These are phyloP conservation scores for Odontocerum albicorne DNA, from an alignment of 2,888 invertebrate species.

Conservation along the genomic window DNA sequence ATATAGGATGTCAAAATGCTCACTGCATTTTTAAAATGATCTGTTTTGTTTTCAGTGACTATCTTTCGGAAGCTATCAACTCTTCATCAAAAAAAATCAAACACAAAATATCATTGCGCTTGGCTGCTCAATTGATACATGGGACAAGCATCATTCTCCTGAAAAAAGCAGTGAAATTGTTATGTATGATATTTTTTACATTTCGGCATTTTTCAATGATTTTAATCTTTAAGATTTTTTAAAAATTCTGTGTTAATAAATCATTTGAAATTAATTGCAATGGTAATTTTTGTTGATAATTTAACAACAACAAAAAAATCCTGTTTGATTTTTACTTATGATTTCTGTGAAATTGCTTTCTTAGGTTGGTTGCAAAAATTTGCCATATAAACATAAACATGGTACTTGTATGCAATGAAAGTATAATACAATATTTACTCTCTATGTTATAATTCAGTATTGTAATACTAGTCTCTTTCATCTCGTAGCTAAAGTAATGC, in stretches of 20 bases:
- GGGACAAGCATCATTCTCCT: background rate
- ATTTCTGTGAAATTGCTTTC: too few relatives aligned
- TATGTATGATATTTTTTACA: background rate
- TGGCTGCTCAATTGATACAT: conserved; percentile 5
- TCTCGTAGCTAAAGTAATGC: too few relatives aligned
- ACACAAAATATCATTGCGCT: conserved; percentile 29
- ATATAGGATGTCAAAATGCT: too few relatives aligned
- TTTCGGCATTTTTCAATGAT: background rate
- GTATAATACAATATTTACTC: too few relatives aligned
- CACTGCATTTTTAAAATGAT: background rate
- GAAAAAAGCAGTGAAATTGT: background rate
- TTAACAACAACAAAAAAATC: too few relatives aligned
- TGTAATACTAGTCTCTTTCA: too few relatives aligned
- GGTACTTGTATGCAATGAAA: too few relatives aligned
- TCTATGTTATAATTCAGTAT: too few relatives aligned
- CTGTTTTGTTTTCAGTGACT: conserved; percentile 24
- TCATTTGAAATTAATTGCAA: background rate
- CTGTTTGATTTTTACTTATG: too few relatives aligned
- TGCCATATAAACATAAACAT: too few relatives aligned
- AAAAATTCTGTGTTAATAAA: background rate
- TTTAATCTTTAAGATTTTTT: background rate
- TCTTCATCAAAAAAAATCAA: conserved; percentile 27
- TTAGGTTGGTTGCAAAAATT: too few relatives aligned
- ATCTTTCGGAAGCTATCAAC: conserved; percentile 22
- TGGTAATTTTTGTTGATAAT: background rate